Percentiles rank a stretch among this genome's conserved stretches.
Conservation (phyloP, 2,797 vertebrate genomes). For the Anguilla anguilla region DNA sequence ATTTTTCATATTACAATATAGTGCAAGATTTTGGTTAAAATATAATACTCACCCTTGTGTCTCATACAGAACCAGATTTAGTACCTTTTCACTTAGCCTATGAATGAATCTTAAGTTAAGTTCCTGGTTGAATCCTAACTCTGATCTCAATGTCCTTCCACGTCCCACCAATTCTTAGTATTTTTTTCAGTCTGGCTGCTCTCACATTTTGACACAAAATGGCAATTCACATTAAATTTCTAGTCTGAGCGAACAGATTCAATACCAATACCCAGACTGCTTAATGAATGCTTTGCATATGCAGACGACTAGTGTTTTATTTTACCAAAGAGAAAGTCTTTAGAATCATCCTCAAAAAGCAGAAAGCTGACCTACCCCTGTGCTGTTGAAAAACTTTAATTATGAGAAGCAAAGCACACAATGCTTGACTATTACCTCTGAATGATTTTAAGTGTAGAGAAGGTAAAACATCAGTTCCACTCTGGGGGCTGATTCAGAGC, state of each 20-base stretch:
- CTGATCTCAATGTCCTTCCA: not conserved
- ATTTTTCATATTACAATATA: not conserved
- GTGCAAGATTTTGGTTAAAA: not conserved
- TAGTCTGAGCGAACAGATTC: not conserved
- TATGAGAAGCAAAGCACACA: not conserved
- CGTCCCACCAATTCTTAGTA: not conserved
- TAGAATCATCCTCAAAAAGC: not conserved
- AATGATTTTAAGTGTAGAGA: not conserved
- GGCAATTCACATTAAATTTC: not conserved
- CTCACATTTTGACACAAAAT: not conserved
- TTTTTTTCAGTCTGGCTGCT: not conserved
- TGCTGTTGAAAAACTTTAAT: not conserved
- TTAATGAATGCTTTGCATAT: not conserved
- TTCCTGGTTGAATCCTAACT: not conserved
- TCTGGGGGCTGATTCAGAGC: not conserved
- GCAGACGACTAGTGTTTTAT: slow-evolving; percentile 1
- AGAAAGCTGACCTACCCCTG: not conserved
- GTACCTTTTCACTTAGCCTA: not conserved
- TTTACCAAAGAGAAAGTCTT: slow-evolving; percentile 3
- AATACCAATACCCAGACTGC: not conserved
- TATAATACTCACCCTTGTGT: not conserved
- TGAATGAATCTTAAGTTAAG: not conserved
- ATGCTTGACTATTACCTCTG: not conserved
- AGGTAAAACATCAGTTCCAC: not conserved
- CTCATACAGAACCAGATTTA: not conserved